Conservation (phyloP, 2,113 vertebrate genomes). For the Gavialis gangeticus region DNA sequence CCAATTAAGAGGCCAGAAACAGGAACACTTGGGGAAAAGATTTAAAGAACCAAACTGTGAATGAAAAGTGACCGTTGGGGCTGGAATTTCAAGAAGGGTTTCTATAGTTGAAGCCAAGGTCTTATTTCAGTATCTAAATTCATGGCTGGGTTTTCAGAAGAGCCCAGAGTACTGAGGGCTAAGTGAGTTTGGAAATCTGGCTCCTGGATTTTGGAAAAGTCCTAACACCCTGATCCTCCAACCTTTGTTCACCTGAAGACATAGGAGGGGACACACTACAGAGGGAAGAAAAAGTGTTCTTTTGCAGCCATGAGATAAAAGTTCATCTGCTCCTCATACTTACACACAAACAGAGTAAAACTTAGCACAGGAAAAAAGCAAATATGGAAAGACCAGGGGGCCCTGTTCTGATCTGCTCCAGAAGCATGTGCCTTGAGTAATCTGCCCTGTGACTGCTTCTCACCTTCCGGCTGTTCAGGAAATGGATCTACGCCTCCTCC, state of each 20-base stretch:
- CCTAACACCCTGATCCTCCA: rapidly evolving
- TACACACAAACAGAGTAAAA: background rate
- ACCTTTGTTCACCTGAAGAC: rapidly evolving
- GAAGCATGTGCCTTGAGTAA: rapidly evolving
- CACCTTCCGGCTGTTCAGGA: rapidly evolving
- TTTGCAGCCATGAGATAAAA: background rate
- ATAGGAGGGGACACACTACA: rapidly evolving
- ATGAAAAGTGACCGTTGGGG: rapidly evolving
- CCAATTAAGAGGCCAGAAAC: background rate
- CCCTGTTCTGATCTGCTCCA: background rate
- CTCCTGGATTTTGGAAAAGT: rapidly evolving
- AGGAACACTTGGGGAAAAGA: background rate
- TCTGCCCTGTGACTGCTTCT: rapidly evolving
- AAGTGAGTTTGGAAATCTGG: rapidly evolving
- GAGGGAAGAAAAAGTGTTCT: background rate
- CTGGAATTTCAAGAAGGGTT: background rate
- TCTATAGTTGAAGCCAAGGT: background rate
- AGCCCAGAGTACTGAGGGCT: rapidly evolving
- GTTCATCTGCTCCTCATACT: background rate
- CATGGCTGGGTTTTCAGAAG: background rate
- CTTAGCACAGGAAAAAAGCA: background rate
- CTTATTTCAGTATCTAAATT: background rate
- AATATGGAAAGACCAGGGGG: rapidly evolving
- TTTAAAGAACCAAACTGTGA: background rate
- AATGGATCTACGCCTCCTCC: background rate